Evolutionary conservation across 1,140 invertebrate species (phyloP), one percentile per base, ranked within the genome.

Genomic region (Odontomachus brunneus): DNA sequence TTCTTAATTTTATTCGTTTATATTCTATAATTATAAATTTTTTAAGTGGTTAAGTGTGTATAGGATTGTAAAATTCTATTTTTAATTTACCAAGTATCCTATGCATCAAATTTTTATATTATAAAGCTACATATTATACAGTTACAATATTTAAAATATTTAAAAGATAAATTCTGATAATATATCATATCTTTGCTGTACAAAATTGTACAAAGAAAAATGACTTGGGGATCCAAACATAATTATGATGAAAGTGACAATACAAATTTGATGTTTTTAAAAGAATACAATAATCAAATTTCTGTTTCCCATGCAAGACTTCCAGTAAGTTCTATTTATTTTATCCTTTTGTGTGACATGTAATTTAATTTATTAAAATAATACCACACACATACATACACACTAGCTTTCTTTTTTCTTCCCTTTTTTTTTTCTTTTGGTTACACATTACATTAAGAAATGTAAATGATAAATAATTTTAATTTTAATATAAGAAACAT

Each of bases 201-300:
- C 0, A 2, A 29, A 80, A 38, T 53, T 82, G 14, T 86, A 19
- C 48, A 53, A 73, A 57, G 29, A 67, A 59, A 65, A 49, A 88
- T 88, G 87, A 88, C 87, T 69, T 88, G 87, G 87, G 76, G 87
- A 15, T 88, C 55, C 65, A 62, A 88, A 62, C 73, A 87, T 66
- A 88, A 87, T 74, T 65, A 51, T 55, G 65, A 71, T n/a, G 44
- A 29, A 44, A 55, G 4, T 82, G 84, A 59, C 65, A 24, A 44
- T 7, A 49, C 53, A 69, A 29, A 11, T 82, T 72, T 74, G 38
- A 49, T 57, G 74, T 62, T 73, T 33, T 14, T 73, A 26, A 87
- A 83, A 59, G 38, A 76, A 57, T 78, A 22, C 72, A 83, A 29
- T 67, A 60, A 80, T 74, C 71, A 86, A 76, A 48, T 85, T 75